These are phyloP conservation scores for Camptogramma bilineatum DNA, from an alignment of 2,888 invertebrate genomes.

Conservation along the genomic window DNA sequence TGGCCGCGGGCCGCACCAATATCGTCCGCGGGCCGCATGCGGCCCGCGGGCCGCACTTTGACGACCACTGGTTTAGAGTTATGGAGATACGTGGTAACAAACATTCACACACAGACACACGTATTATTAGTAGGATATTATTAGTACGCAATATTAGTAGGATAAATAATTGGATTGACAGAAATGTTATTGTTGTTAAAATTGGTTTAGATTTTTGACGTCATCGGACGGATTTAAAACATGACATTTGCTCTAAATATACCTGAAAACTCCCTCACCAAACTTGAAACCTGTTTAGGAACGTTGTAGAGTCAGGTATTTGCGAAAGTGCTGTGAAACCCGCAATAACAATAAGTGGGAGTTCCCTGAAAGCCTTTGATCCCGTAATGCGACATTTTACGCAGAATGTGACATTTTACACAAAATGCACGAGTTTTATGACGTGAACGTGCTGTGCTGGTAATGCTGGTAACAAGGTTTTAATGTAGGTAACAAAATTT, in stretches of 20 bases:
- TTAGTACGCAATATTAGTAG: no score
- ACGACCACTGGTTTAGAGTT: no score
- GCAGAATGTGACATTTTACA: slow-evolving; percentile 23
- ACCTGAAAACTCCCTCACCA: neutral
- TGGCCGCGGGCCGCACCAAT: no score
- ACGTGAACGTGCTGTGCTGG: slow-evolving; percentile 14
- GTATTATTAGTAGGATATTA: no score
- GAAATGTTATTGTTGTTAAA: no score
- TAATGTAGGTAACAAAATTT: slow-evolving; percentile 9
- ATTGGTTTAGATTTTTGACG: no score
- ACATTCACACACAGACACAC: no score
- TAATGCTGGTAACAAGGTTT: neutral
- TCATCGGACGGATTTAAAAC: no score
- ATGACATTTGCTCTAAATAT: neutral
- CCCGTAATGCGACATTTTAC: slow-evolving; percentile 19
- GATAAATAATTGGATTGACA: no score
- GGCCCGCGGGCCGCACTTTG: no score
- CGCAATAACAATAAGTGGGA: slow-evolving; percentile 20
- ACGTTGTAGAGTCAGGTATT: slow-evolving; percentile 5
- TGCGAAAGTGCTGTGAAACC: slow-evolving; percentile 11
- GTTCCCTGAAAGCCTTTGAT: slow-evolving; percentile 25
- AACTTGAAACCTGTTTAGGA: slow-evolving; percentile 2
- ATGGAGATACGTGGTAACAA: no score
- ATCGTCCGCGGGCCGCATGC: no score
- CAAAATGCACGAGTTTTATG: slow-evolving; percentile 26